These are phyloP conservation scores for Margaritifera margaritifera DNA, from an alignment of 2,888 invertebrate genomes.

Conservation along the genomic window DNA sequence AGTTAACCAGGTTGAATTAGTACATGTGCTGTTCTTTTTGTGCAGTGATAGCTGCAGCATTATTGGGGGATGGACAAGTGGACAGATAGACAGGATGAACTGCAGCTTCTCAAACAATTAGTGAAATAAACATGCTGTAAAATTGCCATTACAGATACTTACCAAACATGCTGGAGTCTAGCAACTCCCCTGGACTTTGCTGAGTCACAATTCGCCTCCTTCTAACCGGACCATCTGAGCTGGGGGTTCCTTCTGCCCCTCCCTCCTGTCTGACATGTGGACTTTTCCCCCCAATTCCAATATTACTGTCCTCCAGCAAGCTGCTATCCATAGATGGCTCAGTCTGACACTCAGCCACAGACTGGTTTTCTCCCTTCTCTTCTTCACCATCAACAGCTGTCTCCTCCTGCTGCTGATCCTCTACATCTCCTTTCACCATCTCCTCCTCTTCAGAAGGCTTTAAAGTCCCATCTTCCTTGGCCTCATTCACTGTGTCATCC, in stretches of 20 bases:
- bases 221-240: background rate
- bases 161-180: too few relatives aligned
- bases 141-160: too few relatives aligned
- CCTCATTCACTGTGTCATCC: constrained; percentile 1
- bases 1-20: too few relatives aligned
- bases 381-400: background rate
- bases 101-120: too few relatives aligned
- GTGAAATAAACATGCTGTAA: too few relatives aligned
- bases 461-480: constrained; percentile 2
- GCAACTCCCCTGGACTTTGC: too few relatives aligned
- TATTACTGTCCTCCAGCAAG: background rate
- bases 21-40: too few relatives aligned
- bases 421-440: too few relatives aligned
- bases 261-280: background rate
- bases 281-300: background rate
- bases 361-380: background rate
- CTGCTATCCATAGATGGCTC: background rate
- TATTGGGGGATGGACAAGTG: too few relatives aligned
- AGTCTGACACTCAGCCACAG: background rate
- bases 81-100: too few relatives aligned
- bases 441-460: background rate
- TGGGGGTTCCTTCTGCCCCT: background rate
- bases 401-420: background rate
- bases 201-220: too few relatives aligned
- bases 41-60: too few relatives aligned